Evolutionary conservation across 2,888 invertebrate species (phyloP).

Genomic region (Megamerina dolium): DNA sequence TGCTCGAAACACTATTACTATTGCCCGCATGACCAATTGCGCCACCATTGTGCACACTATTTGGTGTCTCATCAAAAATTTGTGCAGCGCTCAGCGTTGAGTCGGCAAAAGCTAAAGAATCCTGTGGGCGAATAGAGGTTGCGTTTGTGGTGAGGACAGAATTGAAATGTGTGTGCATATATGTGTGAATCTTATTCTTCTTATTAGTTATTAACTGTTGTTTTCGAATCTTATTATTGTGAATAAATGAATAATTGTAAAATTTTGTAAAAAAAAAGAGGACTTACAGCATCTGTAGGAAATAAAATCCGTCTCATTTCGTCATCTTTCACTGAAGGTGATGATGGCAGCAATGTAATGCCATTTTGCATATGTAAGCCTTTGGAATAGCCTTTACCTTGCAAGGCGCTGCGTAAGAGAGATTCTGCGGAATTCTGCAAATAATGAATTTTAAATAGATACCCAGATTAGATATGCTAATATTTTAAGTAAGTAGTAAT

Average conservation of each 20-base stretch:
- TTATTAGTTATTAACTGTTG: too few relatives aligned
- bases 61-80: constrained; percentile 45
- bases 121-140: constrained; percentile 25
- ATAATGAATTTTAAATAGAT: too few relatives aligned
- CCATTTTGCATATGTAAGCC: constrained; percentile 47
- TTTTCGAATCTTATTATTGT: too few relatives aligned
- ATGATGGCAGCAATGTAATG: constrained; percentile 37
- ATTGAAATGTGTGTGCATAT: neutral
- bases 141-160: neutral
- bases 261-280: neutral
- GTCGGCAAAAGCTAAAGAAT: constrained; percentile 45
- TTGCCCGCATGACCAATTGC: constrained; percentile 11
- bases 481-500: too few relatives aligned
- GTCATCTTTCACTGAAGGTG: constrained; percentile 54
- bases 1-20: constrained; percentile 31
- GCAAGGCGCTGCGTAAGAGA: constrained; percentile 72
- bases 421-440: constrained; percentile 59
- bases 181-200: neutral
- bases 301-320: constrained; percentile 57
- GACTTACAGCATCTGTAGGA: constrained; percentile 49
- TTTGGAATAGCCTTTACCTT: constrained; percentile 62
- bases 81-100: constrained; percentile 45
- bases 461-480: too few relatives aligned
- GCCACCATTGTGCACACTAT: constrained; percentile 9
- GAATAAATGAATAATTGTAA: neutral